A percentile compares a stretch with the other conserved stretches of the same genome.
phyloP scores from a whole-genome alignment of 2,888 invertebrate species.

The Chrysolina oricalcia region DNA sequence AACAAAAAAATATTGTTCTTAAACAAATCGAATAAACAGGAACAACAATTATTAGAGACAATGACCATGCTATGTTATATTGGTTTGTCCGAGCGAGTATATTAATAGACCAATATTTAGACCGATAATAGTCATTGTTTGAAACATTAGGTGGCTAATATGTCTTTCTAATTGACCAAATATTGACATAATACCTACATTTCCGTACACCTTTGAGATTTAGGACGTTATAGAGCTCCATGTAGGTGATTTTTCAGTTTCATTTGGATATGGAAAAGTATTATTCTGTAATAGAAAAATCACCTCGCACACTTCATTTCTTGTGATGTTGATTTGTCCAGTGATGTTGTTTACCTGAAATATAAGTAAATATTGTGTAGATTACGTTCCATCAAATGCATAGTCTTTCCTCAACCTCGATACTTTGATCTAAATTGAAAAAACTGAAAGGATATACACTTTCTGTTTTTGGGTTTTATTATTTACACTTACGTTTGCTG shows the following conservation, averaged over 20 bases:
- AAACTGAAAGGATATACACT: too few relatives aligned
- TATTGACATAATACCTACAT: conserved; percentile 38
- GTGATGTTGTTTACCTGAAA: conserved; percentile 35
- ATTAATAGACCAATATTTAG: conserved; percentile 5
- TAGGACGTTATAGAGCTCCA: conserved; percentile 8
- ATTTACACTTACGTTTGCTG: too few relatives aligned
- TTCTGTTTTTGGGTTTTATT: too few relatives aligned
- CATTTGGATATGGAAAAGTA: not conserved
- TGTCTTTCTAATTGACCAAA: conserved; percentile 38
- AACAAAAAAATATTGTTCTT: conserved; percentile 11
- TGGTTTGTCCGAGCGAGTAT: not conserved
- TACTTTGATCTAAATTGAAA: too few relatives aligned
- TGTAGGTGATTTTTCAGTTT: not conserved
- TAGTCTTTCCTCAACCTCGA: not conserved
- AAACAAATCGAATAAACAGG: conserved; percentile 1
- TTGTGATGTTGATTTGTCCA: conserved; percentile 33
- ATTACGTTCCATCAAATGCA: not conserved
- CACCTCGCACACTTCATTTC: conserved; percentile 1
- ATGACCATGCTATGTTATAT: not conserved
- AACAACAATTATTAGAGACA: conserved; percentile 4
- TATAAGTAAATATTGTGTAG: conserved; percentile 8
- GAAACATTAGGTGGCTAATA: not conserved
- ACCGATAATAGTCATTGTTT: conserved; percentile 8
- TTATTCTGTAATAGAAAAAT: not conserved
- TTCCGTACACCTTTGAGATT: conserved; percentile 34